phyloP scores from a whole-genome alignment of 92 coral and sea anemone genomes.

The Phenganax marumi region DNA sequence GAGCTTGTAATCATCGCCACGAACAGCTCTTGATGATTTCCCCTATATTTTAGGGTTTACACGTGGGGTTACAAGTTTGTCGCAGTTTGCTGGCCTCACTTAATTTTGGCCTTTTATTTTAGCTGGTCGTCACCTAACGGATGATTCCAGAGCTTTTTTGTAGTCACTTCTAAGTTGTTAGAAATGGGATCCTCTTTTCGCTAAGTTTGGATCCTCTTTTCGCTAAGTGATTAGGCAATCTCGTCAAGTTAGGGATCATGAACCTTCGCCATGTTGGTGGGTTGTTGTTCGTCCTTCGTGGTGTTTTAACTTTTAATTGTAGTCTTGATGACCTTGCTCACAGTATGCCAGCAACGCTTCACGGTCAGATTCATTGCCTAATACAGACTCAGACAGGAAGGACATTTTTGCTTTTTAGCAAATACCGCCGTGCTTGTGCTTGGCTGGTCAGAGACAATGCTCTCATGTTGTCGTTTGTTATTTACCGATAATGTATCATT shows the following conservation, averaged over 20 bases:
- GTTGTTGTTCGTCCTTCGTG: too few relatives aligned
- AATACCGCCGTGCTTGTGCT: too few relatives aligned
- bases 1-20: too few relatives aligned
- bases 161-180: not conserved
- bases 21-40: not conserved
- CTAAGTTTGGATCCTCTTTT: too few relatives aligned
- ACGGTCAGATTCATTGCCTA: not conserved
- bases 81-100: slow-evolving; percentile 55
- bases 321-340: not conserved
- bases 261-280: not conserved
- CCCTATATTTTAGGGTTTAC: slow-evolving; percentile 66
- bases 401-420: too few relatives aligned
- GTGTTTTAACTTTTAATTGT: too few relatives aligned
- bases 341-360: not conserved
- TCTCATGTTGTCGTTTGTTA: too few relatives aligned
- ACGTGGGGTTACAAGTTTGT: slow-evolving; percentile 45
- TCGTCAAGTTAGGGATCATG: slow-evolving; percentile 55
- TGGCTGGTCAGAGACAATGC: too few relatives aligned
- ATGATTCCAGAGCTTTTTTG: not conserved
- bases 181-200: slow-evolving; percentile 41
- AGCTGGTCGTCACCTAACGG: slow-evolving; percentile 34
- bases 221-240: slow-evolving; percentile 51
- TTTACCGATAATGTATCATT: too few relatives aligned
- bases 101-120: slow-evolving; percentile 20
- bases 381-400: not conserved